Conservation (phyloP, 2,113 vertebrate genomes). For the Dascyllus trimaculatus region DNA sequence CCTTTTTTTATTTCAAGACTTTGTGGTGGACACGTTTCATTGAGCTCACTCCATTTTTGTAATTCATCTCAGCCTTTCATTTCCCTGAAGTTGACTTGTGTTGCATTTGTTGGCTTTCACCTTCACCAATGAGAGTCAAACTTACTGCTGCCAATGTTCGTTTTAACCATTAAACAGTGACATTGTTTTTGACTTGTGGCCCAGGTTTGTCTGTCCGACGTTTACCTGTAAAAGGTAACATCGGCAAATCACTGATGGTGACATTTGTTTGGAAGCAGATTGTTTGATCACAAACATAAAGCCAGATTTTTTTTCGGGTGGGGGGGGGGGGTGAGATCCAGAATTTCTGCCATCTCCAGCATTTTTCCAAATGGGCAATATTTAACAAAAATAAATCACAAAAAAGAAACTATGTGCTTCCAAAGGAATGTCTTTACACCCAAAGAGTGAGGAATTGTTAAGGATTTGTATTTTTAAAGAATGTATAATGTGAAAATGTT, state of each 20-base stretch:
- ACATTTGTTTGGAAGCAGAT: slow-evolving; percentile 76
- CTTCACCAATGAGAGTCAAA: slow-evolving; percentile 35
- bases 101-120: slow-evolving; percentile 26
- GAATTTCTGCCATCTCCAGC: slow-evolving; percentile 7
- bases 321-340: not conserved
- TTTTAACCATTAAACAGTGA: slow-evolving; percentile 20
- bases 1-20: slow-evolving; percentile 19
- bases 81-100: slow-evolving; percentile 12
- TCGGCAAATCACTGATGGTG: slow-evolving; percentile 41
- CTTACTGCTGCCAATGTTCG: slow-evolving; percentile 30
- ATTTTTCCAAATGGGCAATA: slow-evolving; percentile 43
- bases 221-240: slow-evolving; percentile 11
- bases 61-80: slow-evolving; percentile 47
- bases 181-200: slow-evolving; percentile 19
- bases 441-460: slow-evolving; percentile 88
- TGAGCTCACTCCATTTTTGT: slow-evolving; percentile 29
- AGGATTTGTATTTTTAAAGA: slow-evolving; percentile 96
- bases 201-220: slow-evolving; percentile 27
- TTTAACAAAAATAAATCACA: not conserved
- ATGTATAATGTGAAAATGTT: slow-evolving; percentile 94
- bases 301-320: not conserved
- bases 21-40: slow-evolving; percentile 34
- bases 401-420: slow-evolving; percentile 83
- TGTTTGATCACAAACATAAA: slow-evolving; percentile 30
- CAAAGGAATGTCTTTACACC: slow-evolving; percentile 92